Base-by-base conservation (phyloP, 30 jellyfish, hydroid and myxozoan genomes). In the Aurelia aurita complex sp. Pacific region DNA sequence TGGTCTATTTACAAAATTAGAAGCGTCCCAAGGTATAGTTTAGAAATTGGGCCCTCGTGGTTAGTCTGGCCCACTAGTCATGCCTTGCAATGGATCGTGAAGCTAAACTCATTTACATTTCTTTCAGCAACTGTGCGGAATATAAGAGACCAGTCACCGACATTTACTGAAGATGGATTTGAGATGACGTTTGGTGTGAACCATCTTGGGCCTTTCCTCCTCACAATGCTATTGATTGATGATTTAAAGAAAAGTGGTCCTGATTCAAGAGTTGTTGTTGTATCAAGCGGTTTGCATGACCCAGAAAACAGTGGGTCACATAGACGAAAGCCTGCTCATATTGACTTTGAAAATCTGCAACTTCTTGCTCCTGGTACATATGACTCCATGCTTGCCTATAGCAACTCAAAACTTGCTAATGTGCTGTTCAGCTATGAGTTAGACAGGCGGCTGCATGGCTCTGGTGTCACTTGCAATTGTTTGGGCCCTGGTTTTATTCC, bases 161-260 rank as follows among this genome's bases (percentile, higher is more conserved):
- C 95, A 12, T 86, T 86, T 70, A 86, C 95, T 0, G 89, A 67
- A 53, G 95, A 76, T 76, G 95, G 95, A 14, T 86, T 75, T 53
- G 95, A 86, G 76, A 77, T 76, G 85, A 86, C 95, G 8, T 86
- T 86, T 77, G 95, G 95, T 15, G 81, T 80, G 32, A 86, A 86
- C 55, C 95, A 86, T 52, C 64, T 86, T 55, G 95, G 95, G 10
- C 95, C 77, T 76, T 86, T 86, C 61, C 79, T 86, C 16, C 88
- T 86, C 43, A 86, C 95, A 5, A 16, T 54, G 79, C 59, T 86
- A n/a, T 65, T 86, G 72, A n/a, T 86, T 12, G 95, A 86, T 10
- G 95, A 86, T 51, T 55, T 86, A 81, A 86, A 76, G 84, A 76
- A 86, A 46, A 32, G 80, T 38, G 81, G 83, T 17, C 89, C 89